Conservation (phyloP, 2,113 vertebrate genomes). For the Falcunculus frontatus region DNA sequence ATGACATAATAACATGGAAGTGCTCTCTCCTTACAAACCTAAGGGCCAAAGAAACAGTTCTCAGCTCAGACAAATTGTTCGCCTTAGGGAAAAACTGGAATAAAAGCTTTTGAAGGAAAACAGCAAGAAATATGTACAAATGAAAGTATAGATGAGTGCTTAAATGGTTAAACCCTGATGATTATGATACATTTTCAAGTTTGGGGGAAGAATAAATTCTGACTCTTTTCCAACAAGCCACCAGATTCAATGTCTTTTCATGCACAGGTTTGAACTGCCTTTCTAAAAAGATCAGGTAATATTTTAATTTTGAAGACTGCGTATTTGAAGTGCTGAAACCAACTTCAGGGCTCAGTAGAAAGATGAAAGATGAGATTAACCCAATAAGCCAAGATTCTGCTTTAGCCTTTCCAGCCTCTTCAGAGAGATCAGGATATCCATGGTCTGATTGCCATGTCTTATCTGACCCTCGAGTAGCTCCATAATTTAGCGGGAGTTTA, state of each 20-base stretch:
- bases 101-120: background rate
- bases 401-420: background rate
- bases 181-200: background rate
- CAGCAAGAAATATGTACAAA: background rate
- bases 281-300: background rate
- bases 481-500: background rate
- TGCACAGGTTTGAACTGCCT: background rate
- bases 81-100: background rate
- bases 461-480: background rate
- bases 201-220: background rate
- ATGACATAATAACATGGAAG: constrained; percentile 18
- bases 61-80: background rate
- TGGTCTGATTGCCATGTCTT: background rate
- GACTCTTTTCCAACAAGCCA: background rate
- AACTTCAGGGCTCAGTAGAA: background rate
- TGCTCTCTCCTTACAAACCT: background rate
- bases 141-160: background rate
- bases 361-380: background rate
- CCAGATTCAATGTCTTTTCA: background rate
- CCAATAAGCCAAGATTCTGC: background rate
- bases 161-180: background rate
- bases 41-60: background rate
- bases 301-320: background rate
- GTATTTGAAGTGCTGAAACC: background rate
- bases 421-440: background rate